Evolutionary conservation across 1,140 invertebrate species (phyloP), one percentile per base, ranked within the genome.

Genomic region (Odontomachus brunneus): DNA sequence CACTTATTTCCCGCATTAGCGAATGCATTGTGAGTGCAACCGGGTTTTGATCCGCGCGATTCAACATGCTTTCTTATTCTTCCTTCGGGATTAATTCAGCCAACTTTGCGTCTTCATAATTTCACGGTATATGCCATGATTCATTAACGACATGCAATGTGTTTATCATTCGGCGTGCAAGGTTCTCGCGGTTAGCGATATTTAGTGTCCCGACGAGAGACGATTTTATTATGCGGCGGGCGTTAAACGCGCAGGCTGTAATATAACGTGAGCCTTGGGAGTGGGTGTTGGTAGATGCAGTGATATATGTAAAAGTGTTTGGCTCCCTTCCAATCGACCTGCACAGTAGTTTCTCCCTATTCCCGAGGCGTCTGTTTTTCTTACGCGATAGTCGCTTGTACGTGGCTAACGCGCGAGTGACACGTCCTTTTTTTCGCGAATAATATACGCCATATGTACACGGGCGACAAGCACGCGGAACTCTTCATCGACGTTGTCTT

Each of bases 291-390:
- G 71, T 63, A 55, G 72, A 63, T 48, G 83, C 63, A 66, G 22
- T 53, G 83, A 87, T 88, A 84, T 89, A 89, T 88, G 38, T 44
- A 44, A 44, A 91, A 89, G 89, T 89, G 86, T 82, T 90, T 92
- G 91, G 91, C 91, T 63, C 63, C 49, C 65, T 78, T 89, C 91
- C 91, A 92, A 84, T 87, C 69, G 65, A 60, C 85, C 84, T 82
- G 49, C 81, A 87, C 84, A 84, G n/a, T 5, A 33, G 85, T 90
- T 91, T 85, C 82, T 87, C 84, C 85, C 88, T 89, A 86, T 87
- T 89, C 84, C 87, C 88, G 84, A 90, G 87, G 84, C 89, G 88
- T 89, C 89, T 89, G 91, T 87, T 91, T 86, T 74, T 84, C 87
- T 60, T 78, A 84, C 73, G 78, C 76, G 51, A 66, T 74, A 85